phyloP scores from a whole-genome alignment of 2,113 vertebrate genomes.

The Corythornis cristatus region DNA sequence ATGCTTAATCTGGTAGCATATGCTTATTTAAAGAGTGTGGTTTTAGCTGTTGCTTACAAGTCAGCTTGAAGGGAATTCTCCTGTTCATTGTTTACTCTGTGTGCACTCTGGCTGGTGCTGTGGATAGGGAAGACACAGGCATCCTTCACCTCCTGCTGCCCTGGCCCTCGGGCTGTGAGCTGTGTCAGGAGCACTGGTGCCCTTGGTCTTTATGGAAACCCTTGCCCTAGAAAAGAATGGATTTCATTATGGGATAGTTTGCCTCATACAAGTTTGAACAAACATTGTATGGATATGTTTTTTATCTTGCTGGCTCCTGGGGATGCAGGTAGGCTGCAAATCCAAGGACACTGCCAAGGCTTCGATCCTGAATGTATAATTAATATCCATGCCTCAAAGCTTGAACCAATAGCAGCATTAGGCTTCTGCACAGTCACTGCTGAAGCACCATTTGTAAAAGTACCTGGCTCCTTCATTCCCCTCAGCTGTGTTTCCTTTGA shows the following conservation, averaged over 20 bases:
- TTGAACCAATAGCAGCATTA: slow-evolving; percentile 26
- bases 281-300: neutral
- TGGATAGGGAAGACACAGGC: neutral
- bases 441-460: slow-evolving; percentile 23
- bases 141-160: neutral
- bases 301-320: slow-evolving; percentile 42
- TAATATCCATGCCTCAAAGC: slow-evolving; percentile 43
- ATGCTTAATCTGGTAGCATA: neutral
- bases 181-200: neutral
- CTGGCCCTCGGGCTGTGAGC: neutral
- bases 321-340: neutral
- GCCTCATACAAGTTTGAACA: neutral
- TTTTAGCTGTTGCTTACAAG: slow-evolving; percentile 13
- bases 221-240: slow-evolving; percentile 39
- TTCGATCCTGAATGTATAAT: slow-evolving; percentile 50
- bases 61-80: neutral
- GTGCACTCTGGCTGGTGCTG: neutral
- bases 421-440: slow-evolving; percentile 11
- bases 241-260: slow-evolving; percentile 59
- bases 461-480: slow-evolving; percentile 26
- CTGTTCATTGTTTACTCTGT: neutral
- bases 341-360: neutral
- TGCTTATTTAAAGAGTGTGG: neutral
- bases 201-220: neutral
- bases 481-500: slow-evolving; percentile 60